Percentiles rank a stretch among this genome's conserved stretches.
These are phyloP conservation scores for Triplophysa tibetana DNA, from an alignment of 2,113 vertebrate species.

Conservation along the genomic window DNA sequence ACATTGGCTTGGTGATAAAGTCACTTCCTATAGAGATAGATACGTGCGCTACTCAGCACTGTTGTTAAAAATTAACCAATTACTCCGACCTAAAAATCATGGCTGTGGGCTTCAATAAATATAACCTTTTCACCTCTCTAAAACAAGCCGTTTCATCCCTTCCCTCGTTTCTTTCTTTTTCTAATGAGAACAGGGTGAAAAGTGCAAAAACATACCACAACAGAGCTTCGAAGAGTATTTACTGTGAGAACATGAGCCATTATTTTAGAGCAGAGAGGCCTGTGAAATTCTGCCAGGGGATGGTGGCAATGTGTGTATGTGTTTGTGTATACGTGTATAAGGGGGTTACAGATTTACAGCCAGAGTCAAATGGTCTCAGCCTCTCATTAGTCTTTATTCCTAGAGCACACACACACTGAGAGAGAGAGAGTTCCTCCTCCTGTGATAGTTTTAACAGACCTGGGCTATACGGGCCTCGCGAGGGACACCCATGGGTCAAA, in stretches of 20 bases:
- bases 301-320: slow-evolving; percentile 39
- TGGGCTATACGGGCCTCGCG: slow-evolving; percentile 59
- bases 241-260: slow-evolving; percentile 61
- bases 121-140: slow-evolving; percentile 53
- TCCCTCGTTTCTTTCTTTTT: slow-evolving; percentile 46
- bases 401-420: slow-evolving; percentile 40
- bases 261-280: slow-evolving; percentile 62
- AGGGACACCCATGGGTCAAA: slow-evolving; percentile 67
- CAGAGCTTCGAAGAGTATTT: slow-evolving; percentile 61
- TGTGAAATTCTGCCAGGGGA: slow-evolving; percentile 60
- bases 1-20: slow-evolving; percentile 43
- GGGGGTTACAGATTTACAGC: slow-evolving; percentile 56
- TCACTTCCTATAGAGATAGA: slow-evolving; percentile 52
- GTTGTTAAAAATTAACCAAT: slow-evolving; percentile 57
- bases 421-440: slow-evolving; percentile 41
- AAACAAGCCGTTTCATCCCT: slow-evolving; percentile 39
- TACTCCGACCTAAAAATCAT: slow-evolving; percentile 55
- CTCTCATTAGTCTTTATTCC: slow-evolving; percentile 64
- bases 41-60: slow-evolving; percentile 33
- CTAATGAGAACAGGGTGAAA: slow-evolving; percentile 63
- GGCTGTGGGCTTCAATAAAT: slow-evolving; percentile 60
- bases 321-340: slow-evolving; percentile 9
- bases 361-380: slow-evolving; percentile 54
- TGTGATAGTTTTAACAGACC: slow-evolving; percentile 73
- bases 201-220: slow-evolving; percentile 66